phyloP scores from a whole-genome alignment of 1,140 invertebrate genomes.

The Linepithema humile region DNA sequence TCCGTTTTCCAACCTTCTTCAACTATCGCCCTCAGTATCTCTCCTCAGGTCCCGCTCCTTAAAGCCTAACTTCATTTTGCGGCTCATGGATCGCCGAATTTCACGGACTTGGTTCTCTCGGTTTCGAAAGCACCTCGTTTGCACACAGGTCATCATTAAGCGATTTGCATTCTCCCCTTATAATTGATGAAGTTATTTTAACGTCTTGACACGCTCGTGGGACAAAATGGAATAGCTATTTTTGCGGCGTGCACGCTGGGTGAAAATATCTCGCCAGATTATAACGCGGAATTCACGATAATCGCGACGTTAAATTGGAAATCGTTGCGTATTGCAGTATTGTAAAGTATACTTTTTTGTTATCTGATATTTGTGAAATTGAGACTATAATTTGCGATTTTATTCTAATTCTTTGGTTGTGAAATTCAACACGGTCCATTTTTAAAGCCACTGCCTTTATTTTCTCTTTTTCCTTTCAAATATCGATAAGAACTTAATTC shows the following conservation, averaged over 20 bases:
- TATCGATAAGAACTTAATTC: not conserved
- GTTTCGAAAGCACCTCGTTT: not conserved
- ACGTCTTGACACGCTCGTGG: not conserved
- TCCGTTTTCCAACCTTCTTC: conserved; percentile 64
- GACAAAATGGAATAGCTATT: not conserved
- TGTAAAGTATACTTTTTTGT: not conserved
- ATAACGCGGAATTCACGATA: not conserved
- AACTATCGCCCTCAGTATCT: conserved; percentile 57
- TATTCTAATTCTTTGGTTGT: not conserved
- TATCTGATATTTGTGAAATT: not conserved
- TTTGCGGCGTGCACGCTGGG: not conserved
- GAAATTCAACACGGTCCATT: not conserved
- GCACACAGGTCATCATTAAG: conserved; percentile 22
- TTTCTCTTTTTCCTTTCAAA: not conserved
- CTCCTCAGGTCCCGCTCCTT: conserved; percentile 51
- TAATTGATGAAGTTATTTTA: conserved; percentile 44
- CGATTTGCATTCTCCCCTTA: conserved; percentile 26
- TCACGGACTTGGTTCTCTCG: conserved; percentile 62
- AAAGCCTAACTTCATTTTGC: conserved; percentile 81
- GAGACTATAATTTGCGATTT: not conserved
- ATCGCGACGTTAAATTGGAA: not conserved
- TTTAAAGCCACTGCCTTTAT: not conserved
- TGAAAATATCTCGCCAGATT: not conserved
- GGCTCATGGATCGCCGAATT: conserved; percentile 82
- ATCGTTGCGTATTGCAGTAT: not conserved